Evolutionary conservation across 2,888 invertebrate species (phyloP).

Genomic region (Rhimphoctona megacephalus): DNA sequence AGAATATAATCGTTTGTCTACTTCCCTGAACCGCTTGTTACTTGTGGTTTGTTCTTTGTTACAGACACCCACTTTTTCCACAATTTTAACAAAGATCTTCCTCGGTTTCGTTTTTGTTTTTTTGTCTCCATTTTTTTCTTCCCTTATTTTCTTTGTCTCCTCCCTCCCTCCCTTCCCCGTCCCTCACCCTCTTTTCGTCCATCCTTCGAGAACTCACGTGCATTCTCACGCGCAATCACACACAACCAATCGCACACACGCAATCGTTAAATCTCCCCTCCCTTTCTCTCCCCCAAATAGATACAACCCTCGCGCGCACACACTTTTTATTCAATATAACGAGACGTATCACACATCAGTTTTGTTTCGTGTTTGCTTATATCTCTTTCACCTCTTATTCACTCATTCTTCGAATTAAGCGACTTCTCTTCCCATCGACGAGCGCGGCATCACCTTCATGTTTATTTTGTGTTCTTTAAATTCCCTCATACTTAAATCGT

Average conservation of each 20-base stretch:
- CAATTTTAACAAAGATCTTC: constrained; percentile 73
- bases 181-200: constrained; percentile 37
- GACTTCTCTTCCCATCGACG: constrained; percentile 72
- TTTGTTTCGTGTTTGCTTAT: constrained; percentile 50
- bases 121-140: constrained; percentile 81
- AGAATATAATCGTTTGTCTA: constrained; percentile 59
- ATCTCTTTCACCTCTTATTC: constrained; percentile 52
- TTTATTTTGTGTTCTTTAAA: constrained; percentile 54
- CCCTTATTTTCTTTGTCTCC: constrained; percentile 66
- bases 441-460: constrained; percentile 68
- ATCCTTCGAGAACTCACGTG: constrained; percentile 67
- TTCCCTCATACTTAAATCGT: constrained; percentile 42
- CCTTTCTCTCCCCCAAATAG: constrained; percentile 18
- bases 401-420: constrained; percentile 66
- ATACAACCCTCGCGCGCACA: constrained; percentile 40
- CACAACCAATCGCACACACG: constrained; percentile 62
- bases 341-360: constrained; percentile 70
- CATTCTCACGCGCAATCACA: constrained; percentile 63
- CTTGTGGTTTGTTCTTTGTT: constrained; percentile 65
- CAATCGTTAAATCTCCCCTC: constrained; percentile 31
- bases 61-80: constrained; percentile 74
- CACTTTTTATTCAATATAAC: constrained; percentile 52
- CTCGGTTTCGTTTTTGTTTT: constrained; percentile 81
- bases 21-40: constrained; percentile 68
- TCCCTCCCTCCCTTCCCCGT: constrained; percentile 1